Base-by-base conservation (phyloP, 2,888 invertebrate genomes). In the Pteria penguin region DNA sequence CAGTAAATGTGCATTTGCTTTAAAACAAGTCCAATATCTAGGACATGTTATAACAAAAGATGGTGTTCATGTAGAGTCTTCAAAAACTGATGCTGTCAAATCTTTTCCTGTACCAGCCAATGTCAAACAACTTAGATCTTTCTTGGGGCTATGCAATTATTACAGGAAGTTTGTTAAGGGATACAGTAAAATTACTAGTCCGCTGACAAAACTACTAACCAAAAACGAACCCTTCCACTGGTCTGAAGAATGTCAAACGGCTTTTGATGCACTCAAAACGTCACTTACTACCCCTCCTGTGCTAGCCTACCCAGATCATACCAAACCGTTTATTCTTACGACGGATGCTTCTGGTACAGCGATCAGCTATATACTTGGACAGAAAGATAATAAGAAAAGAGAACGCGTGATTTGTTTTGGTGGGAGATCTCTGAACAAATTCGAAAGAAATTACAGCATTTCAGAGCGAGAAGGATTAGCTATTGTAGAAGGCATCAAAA, bases 241-340 rank as follows among this genome's bases (percentile, higher is more conserved):
- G 71, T 57, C 62, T 5, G 55, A 60, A 0, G 22, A 62, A 33
- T 76, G 76, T n/a, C 61, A 67, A 62, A n/a, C 27, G 5, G 52
- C 76, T n/a, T 76, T 76, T 68, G 68, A 76, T 14, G n/a, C 29
- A 33, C 82, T 90, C 32, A 91, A 90, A 70, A 60, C 67, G 14
- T 62, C 61, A 3, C 45, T 85, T 22, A 80, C 58, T 2, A 69
- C 77, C 11, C 58, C 81, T 22, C 84, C 84, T 31, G 79, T 85
- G 14, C 67, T 86, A 0, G 63, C 74, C 2, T 75, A 72, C 8
- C 82, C 83, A 24, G 80, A 86, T 67, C 70, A 80, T 26, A 61
- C 74, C 5, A 75, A 80, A 55, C 70, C 63, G 0, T 83, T 84
- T 52, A 76, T 70, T 14, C 22, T 85, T 2, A 76, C 80, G 2